A percentile compares a stretch with the other conserved stretches of the same genome.
Conservation (phyloP, 2,113 vertebrate species). For the Corythornis vintsioides region DNA sequence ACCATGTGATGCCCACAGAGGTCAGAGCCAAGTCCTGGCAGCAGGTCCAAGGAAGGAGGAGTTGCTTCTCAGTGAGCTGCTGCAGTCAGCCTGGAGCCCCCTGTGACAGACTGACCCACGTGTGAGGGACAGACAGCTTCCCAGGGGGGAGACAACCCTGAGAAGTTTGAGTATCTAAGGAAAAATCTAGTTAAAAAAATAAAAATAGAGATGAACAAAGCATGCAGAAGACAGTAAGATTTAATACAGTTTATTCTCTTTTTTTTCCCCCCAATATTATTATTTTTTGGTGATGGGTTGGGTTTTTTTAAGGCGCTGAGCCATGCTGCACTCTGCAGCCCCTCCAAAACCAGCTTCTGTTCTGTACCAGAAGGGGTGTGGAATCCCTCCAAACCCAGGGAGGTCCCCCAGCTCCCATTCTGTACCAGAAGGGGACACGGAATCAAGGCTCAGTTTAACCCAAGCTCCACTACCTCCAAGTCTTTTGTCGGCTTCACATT, state of each 20-base stretch:
- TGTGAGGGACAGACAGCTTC: background rate
- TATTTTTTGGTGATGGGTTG: background rate
- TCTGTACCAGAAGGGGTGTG: too few species aligned
- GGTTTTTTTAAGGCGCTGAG: background rate
- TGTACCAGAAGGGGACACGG: background rate
- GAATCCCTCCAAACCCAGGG: background rate
- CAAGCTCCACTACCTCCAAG: background rate
- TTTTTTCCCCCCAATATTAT: too few species aligned
- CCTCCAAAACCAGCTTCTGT: too few species aligned
- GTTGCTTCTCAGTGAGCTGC: background rate
- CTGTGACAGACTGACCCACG: background rate
- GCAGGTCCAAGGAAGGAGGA: background rate
- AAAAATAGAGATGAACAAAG: background rate
- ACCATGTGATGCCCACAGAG: accelerated
- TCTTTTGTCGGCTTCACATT: background rate
- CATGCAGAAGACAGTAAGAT: background rate
- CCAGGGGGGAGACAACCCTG: background rate
- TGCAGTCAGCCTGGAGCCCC: background rate
- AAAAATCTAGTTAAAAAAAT: background rate
- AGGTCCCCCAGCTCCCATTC: background rate
- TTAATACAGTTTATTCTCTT: background rate
- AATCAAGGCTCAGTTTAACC: background rate
- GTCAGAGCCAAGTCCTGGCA: background rate
- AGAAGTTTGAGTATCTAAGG: background rate
- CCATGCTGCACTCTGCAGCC: too few species aligned